Conservation (phyloP, 2,797 vertebrate genomes). For the Chloroceryle amazona region DNA sequence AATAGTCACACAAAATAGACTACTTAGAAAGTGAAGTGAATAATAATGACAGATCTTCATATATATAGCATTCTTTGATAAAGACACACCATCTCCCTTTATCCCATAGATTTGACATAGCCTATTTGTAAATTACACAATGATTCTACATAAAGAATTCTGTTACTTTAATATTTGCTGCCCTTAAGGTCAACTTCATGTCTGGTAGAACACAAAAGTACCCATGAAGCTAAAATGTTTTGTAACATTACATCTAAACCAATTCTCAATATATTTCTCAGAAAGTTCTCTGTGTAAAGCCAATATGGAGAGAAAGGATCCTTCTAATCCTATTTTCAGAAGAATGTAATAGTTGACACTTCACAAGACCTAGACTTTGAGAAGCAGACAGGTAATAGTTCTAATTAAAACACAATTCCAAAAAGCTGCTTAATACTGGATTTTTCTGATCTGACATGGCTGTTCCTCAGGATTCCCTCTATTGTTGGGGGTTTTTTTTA, state of each 20-base stretch:
- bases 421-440: not conserved
- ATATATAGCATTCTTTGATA: not conserved
- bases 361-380: not conserved
- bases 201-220: not conserved
- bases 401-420: not conserved
- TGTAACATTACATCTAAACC: not conserved
- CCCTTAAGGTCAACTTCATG: not conserved
- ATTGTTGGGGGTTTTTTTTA: not conserved
- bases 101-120: not conserved
- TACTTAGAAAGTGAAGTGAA: slow-evolving; percentile 41
- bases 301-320: not conserved
- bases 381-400: not conserved
- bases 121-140: not conserved
- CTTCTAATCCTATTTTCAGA: not conserved
- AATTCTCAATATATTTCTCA: not conserved
- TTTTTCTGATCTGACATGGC: not conserved
- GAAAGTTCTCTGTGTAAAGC: not conserved
- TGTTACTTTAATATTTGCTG: not conserved
- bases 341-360: not conserved
- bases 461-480: not conserved
- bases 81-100: not conserved
- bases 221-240: not conserved
- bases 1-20: slow-evolving; percentile 28
- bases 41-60: slow-evolving; percentile 18
- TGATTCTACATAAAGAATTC: not conserved